A percentile compares a stretch with the other conserved stretches of the same genome.
Conservation (phyloP, 2,888 invertebrate species). For the Temnothorax ravouxi region DNA sequence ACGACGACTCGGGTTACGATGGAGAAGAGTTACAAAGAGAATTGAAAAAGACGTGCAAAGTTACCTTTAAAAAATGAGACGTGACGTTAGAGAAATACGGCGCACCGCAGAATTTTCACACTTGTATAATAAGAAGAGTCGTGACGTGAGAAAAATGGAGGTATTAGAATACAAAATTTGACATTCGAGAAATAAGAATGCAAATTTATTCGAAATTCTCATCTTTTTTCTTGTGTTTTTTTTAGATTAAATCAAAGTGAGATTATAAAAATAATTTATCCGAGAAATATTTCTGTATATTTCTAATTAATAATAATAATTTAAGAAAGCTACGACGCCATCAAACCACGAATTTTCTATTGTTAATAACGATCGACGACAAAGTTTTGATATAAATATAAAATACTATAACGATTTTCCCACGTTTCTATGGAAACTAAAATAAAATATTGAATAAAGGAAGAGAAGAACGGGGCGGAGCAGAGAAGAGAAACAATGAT, state of each 20-base stretch:
- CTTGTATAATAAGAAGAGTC: not conserved
- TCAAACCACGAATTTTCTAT: not conserved
- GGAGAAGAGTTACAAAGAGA: no score
- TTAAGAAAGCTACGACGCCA: not conserved
- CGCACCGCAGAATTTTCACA: not conserved
- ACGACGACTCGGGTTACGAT: not conserved
- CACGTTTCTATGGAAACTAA: not conserved
- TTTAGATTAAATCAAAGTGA: not conserved
- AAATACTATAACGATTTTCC: not conserved
- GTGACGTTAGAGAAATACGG: not conserved
- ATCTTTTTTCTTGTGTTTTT: not conserved
- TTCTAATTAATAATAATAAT: not conserved
- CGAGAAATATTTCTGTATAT: not conserved
- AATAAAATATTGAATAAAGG: not conserved
- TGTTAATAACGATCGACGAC: not conserved
- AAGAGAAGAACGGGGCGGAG: not conserved
- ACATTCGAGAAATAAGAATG: not conserved
- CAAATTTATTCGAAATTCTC: not conserved
- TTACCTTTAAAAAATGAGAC: not conserved
- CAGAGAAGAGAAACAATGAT: not conserved
- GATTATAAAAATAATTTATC: not conserved
- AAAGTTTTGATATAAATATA: not conserved
- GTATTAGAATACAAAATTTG: not conserved
- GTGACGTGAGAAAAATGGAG: not conserved
- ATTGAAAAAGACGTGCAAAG: not conserved